Conservation (phyloP, 2,888 invertebrate genomes). For the Nysson spinosus region DNA sequence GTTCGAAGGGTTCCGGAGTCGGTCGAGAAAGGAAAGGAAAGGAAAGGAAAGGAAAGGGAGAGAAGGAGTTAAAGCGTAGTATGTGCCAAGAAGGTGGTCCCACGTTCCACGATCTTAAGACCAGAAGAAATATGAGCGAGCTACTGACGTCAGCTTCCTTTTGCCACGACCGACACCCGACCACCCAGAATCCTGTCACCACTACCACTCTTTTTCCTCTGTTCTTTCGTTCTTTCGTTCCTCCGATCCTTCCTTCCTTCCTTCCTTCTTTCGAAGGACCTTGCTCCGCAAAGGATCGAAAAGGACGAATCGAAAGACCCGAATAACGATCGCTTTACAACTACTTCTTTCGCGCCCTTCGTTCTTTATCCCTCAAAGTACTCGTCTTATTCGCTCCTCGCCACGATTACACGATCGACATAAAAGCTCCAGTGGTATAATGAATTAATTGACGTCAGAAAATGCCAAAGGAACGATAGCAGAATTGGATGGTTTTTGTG, state of each 20-base stretch:
- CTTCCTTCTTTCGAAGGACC: conserved; percentile 61
- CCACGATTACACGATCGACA: background rate
- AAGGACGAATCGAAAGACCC: conserved; percentile 51
- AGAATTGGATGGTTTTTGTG: too few relatives aligned
- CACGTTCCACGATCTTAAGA: conserved; percentile 58
- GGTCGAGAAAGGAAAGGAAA: background rate
- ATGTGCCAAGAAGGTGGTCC: conserved; percentile 56
- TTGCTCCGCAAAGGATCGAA: too few relatives aligned
- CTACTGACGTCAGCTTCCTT: conserved; percentile 68
- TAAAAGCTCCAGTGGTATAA: too few relatives aligned
- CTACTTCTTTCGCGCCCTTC: conserved; percentile 24
- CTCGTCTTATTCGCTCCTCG: too few relatives aligned
- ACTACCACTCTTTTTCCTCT: too few relatives aligned
- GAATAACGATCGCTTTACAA: conserved; percentile 52
- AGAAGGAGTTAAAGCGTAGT: conserved; percentile 47
- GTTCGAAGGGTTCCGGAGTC: background rate
- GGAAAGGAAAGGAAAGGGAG: background rate
- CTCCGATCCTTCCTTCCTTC: too few relatives aligned
- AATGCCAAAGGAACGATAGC: too few relatives aligned
- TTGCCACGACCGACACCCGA: conserved; percentile 66
- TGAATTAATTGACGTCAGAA: too few relatives aligned
- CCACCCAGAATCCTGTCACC: conserved; percentile 77
- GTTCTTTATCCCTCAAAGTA: too few relatives aligned
- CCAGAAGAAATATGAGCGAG: conserved; percentile 71
- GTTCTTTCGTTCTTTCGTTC: too few relatives aligned